These are phyloP conservation scores for Orchesellides sinensis DNA, from an alignment of 2,888 invertebrate species.

Conservation along the genomic window DNA sequence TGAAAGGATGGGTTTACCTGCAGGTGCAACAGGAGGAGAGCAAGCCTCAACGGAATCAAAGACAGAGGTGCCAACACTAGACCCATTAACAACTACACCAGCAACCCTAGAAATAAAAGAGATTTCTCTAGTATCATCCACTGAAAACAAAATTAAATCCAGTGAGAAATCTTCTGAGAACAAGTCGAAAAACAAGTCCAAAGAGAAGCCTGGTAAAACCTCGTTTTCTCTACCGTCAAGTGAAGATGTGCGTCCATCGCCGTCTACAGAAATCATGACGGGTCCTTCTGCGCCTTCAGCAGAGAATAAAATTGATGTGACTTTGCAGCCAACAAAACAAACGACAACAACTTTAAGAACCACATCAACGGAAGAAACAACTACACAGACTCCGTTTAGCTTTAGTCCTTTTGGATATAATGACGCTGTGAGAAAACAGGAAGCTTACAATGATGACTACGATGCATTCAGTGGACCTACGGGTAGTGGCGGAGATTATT, in stretches of 20 bases:
- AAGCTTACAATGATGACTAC: slow-evolving; percentile 29
- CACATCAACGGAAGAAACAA: slow-evolving; percentile 39
- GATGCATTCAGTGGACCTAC: slow-evolving; percentile 36
- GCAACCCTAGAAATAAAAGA: neutral
- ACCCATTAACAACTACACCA: slow-evolving; percentile 47
- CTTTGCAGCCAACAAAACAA: too few species aligned
- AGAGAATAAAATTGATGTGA: slow-evolving; percentile 43
- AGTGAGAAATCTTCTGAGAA: neutral
- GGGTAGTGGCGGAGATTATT: slow-evolving; percentile 11
- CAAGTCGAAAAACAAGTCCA: slow-evolving; percentile 6
- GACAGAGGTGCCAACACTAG: slow-evolving; percentile 39
- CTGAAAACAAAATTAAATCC: neutral
- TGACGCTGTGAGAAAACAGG: slow-evolving; percentile 41
- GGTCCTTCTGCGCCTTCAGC: slow-evolving; percentile 41
- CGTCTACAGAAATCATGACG: neutral
- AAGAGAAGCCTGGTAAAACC: slow-evolving; percentile 13
- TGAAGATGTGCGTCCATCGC: neutral
- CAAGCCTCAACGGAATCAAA: slow-evolving; percentile 34
- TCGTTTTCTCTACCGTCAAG: slow-evolving; percentile 34
- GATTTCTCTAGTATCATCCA: neutral
- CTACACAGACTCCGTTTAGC: slow-evolving; percentile 37
- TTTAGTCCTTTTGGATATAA: slow-evolving; percentile 43
- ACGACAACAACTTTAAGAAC: slow-evolving; percentile 26
- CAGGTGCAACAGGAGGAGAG: slow-evolving; percentile 17
- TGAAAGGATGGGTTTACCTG: slow-evolving; percentile 48